Percentiles rank a stretch among this genome's conserved stretches.
Conservation (phyloP, 2,888 invertebrate species). For the Papilio demoleus region DNA sequence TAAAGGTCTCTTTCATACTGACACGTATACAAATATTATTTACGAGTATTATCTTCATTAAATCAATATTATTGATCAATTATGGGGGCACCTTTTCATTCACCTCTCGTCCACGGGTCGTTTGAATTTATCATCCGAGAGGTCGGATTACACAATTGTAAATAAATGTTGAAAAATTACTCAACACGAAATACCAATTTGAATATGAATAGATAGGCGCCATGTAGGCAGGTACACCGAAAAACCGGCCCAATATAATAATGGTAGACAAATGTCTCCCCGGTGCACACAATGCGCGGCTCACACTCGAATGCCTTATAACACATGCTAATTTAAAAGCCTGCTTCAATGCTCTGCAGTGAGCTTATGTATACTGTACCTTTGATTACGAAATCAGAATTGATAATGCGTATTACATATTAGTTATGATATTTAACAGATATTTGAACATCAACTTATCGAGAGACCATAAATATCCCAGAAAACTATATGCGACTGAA, state of each 20-base stretch:
- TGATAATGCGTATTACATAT: background rate
- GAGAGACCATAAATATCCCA: background rate
- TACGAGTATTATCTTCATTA: slow-evolving; percentile 42
- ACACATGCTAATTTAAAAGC: slow-evolving; percentile 78
- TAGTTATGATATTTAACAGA: too few relatives aligned
- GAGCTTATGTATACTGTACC: slow-evolving; percentile 10
- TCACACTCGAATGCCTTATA: slow-evolving; percentile 73
- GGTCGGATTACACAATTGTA: slow-evolving; percentile 77
- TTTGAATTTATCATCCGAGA: slow-evolving; percentile 64
- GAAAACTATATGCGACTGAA: background rate
- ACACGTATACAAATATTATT: slow-evolving; percentile 18
- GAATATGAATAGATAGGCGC: slow-evolving; percentile 82
- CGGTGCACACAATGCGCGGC: slow-evolving; percentile 73
- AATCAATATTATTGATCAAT: slow-evolving; percentile 58
- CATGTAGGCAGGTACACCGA: slow-evolving; percentile 80
- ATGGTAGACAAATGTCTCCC: slow-evolving; percentile 79
- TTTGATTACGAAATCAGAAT: slow-evolving; percentile 14
- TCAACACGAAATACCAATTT: slow-evolving; percentile 77
- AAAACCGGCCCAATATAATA: slow-evolving; percentile 79
- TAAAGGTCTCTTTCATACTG: slow-evolving; percentile 4
- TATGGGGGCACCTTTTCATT: slow-evolving; percentile 59
- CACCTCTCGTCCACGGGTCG: slow-evolving; percentile 63
- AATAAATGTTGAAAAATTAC: slow-evolving; percentile 78
- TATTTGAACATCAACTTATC: background rate
- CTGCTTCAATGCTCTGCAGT: slow-evolving; percentile 50